phyloP scores from a whole-genome alignment of 2,113 vertebrate species.

The Leiothrix lutea region DNA sequence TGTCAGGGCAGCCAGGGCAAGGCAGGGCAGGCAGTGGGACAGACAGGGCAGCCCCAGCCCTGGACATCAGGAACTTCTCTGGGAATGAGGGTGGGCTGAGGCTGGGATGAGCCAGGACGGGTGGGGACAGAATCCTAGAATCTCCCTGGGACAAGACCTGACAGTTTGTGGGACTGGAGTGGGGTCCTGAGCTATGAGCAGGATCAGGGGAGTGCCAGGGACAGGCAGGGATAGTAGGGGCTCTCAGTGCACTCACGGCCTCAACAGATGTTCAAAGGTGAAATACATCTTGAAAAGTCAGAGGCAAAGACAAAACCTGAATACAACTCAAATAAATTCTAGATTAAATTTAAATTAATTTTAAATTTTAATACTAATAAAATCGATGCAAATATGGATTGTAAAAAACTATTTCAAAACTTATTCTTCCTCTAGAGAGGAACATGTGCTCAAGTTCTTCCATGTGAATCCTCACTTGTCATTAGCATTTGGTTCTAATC shows the following conservation, averaged over 20 bases:
- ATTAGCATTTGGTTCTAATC: neutral
- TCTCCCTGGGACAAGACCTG: neutral
- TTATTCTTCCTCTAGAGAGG: neutral
- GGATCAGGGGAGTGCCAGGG: fast-evolving
- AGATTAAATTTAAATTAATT: neutral
- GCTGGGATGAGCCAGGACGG: neutral
- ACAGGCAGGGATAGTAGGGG: neutral
- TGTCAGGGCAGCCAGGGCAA: neutral
- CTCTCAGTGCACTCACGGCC: neutral
- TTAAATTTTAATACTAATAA: neutral
- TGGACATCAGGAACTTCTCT: neutral
- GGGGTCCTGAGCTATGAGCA: neutral
- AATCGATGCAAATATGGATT: neutral
- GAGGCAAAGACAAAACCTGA: neutral
- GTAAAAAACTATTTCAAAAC: neutral
- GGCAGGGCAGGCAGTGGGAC: neutral
- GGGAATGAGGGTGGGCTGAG: neutral
- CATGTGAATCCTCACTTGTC: neutral
- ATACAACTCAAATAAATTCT: neutral
- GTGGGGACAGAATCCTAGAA: fast-evolving
- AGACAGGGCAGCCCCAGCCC: neutral
- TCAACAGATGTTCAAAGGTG: neutral
- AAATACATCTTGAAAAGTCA: neutral
- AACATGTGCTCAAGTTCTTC: neutral
- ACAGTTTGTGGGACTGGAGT: fast-evolving